Percentiles rank a stretch among this genome's conserved stretches.
Evolutionary conservation across 2,113 vertebrate genomes (phyloP).

Genomic region (Ophthalmolycus amberensis): DNA sequence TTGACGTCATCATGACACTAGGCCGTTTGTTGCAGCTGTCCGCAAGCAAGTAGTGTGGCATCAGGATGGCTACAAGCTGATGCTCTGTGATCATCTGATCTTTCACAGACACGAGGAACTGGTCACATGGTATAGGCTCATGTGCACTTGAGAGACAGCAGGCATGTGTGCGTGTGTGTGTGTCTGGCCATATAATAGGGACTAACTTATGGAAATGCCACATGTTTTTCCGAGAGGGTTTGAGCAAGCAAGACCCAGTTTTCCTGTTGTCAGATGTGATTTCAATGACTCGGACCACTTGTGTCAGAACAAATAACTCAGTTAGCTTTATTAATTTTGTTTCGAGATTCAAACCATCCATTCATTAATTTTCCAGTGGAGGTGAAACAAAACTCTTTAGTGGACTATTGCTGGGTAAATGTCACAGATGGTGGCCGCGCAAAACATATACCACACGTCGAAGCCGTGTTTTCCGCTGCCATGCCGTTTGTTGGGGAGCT

Average conservation of each 20-base stretch:
- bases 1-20: conserved; percentile 75
- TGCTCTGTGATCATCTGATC: conserved; percentile 72
- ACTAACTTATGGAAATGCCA: conserved; percentile 39
- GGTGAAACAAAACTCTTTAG: conserved; percentile 40
- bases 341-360: conserved; percentile 14
- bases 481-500: conserved; percentile 19
- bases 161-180: conserved; percentile 17
- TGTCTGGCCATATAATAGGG: conserved; percentile 3
- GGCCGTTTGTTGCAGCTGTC: conserved; percentile 66
- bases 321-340: conserved; percentile 35
- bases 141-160: conserved; percentile 48
- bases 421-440: conserved; percentile 20
- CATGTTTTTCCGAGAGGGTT: conserved; percentile 23
- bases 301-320: conserved; percentile 49
- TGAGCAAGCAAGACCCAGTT: conserved; percentile 39
- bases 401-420: conserved; percentile 21
- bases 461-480: conserved; percentile 16
- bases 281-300: conserved; percentile 21
- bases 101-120: conserved; percentile 59
- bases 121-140: conserved; percentile 60
- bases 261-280: conserved; percentile 49
- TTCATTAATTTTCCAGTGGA: conserved; percentile 38
- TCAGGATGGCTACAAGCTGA: conserved; percentile 51
- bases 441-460: conserved; percentile 1
- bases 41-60: conserved; percentile 54